Conservation (phyloP, 2,888 invertebrate genomes). For the Volucella inflata region DNA sequence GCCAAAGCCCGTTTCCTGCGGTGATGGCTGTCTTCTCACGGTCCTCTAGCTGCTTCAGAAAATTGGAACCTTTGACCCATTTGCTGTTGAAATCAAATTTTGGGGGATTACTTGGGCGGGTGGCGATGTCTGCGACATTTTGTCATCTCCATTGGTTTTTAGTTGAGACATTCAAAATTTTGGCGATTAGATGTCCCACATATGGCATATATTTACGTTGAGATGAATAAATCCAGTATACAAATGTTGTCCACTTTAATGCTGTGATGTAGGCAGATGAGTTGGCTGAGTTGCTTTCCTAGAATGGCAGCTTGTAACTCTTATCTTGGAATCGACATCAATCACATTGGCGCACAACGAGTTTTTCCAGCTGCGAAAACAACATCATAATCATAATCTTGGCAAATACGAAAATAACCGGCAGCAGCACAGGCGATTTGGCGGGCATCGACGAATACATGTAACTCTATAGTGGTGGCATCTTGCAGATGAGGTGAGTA, state of each 20-base stretch:
- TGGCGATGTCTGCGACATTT: not conserved
- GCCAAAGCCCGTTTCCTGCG: too few species aligned
- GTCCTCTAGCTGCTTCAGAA: not conserved
- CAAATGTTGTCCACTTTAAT: not conserved
- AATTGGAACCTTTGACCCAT: not conserved
- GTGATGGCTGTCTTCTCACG: too few species aligned
- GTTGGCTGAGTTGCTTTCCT: not conserved
- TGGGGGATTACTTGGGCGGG: not conserved
- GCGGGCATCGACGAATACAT: too few species aligned
- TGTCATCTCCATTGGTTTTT: not conserved
- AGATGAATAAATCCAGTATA: slow-evolving; percentile 2
- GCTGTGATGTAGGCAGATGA: not conserved
- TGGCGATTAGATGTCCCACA: not conserved
- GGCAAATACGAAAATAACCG: too few species aligned
- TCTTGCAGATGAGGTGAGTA: too few species aligned
- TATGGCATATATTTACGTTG: not conserved
- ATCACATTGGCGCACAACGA: not conserved
- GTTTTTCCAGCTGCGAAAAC: too few species aligned
- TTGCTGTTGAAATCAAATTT: not conserved
- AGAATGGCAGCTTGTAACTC: not conserved
- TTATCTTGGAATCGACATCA: slow-evolving; percentile 1
- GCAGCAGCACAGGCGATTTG: too few species aligned
- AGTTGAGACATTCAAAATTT: slow-evolving; percentile 1
- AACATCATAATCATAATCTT: too few species aligned
- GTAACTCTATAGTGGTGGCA: too few species aligned